Conservation (phyloP, 2,888 invertebrate species). For the Drosophila kuntzei region DNA sequence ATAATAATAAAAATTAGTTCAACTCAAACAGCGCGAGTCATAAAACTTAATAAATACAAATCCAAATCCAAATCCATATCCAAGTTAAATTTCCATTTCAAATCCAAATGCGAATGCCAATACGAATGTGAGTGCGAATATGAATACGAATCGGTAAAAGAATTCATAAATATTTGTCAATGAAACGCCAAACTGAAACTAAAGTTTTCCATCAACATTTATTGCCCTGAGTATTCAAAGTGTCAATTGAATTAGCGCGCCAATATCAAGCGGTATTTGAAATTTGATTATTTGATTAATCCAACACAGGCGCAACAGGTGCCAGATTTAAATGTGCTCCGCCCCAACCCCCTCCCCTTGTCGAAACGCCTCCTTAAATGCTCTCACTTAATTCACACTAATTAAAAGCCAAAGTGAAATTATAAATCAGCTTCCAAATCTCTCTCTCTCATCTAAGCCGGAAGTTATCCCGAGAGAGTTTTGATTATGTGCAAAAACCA, state of each 20-base stretch:
- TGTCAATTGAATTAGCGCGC: slow-evolving; percentile 76
- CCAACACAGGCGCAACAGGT: slow-evolving; percentile 59
- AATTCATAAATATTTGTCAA: slow-evolving; percentile 52
- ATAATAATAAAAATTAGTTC: slow-evolving; percentile 20
- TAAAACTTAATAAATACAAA: slow-evolving; percentile 44
- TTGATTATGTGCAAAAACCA: slow-evolving; percentile 6
- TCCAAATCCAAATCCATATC: slow-evolving; percentile 4
- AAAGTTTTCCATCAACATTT: slow-evolving; percentile 70
- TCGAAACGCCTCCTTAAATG: slow-evolving; percentile 7
- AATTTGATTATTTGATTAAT: slow-evolving; percentile 25
- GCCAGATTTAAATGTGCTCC: slow-evolving; percentile 11
- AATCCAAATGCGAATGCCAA: neutral
- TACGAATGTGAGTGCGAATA: slow-evolving; percentile 18
- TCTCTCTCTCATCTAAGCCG: neutral
- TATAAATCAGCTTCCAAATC: slow-evolving; percentile 25
- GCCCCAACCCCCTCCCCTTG: neutral
- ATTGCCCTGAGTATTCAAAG: slow-evolving; percentile 42
- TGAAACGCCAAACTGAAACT: slow-evolving; percentile 53
- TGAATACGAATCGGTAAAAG: slow-evolving; percentile 23
- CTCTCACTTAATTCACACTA: slow-evolving; percentile 21
- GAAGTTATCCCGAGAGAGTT: slow-evolving; percentile 15
- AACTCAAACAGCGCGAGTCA: slow-evolving; percentile 19
- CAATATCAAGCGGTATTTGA: slow-evolving; percentile 41
- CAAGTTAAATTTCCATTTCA: neutral
- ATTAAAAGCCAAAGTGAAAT: slow-evolving; percentile 48